Percentiles rank a stretch among this genome's conserved stretches.
Conservation (phyloP, 2,888 invertebrate genomes). For the Tetramorium bicarinatum region DNA sequence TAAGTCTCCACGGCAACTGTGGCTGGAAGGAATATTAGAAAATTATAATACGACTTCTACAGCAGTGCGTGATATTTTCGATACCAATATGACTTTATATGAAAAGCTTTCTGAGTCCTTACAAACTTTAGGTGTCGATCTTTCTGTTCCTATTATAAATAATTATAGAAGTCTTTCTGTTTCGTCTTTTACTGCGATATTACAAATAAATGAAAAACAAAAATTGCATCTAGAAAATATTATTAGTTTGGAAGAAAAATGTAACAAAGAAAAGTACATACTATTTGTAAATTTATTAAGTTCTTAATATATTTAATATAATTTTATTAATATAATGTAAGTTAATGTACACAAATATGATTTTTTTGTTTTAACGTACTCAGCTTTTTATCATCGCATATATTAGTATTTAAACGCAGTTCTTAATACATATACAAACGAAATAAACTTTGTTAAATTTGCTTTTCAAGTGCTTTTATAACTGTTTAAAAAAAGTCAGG, state of each 20-base stretch:
- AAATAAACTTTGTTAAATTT: too few relatives aligned
- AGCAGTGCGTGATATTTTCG: neutral
- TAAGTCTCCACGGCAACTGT: neutral
- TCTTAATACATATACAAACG: too few relatives aligned
- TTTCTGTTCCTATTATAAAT: neutral
- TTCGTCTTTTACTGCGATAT: neutral
- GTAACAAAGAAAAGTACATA: too few relatives aligned
- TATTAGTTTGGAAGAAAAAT: neutral
- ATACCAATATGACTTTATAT: neutral
- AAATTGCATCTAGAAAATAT: neutral
- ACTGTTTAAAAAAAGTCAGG: too few relatives aligned
- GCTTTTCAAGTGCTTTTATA: too few relatives aligned
- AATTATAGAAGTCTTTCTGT: neutral
- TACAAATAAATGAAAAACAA: neutral
- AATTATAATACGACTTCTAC: neutral
- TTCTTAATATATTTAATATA: too few relatives aligned
- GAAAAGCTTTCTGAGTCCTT: neutral
- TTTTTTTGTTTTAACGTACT: too few relatives aligned
- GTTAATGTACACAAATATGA: too few relatives aligned
- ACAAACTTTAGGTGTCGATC: neutral
- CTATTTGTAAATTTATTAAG: neutral
- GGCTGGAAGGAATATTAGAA: neutral
- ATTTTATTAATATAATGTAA: too few relatives aligned
- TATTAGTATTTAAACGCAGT: too few relatives aligned
- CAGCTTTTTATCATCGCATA: too few relatives aligned